Evolutionary conservation across 1,140 invertebrate genomes (phyloP).

Genomic region (Achroia grisella): DNA sequence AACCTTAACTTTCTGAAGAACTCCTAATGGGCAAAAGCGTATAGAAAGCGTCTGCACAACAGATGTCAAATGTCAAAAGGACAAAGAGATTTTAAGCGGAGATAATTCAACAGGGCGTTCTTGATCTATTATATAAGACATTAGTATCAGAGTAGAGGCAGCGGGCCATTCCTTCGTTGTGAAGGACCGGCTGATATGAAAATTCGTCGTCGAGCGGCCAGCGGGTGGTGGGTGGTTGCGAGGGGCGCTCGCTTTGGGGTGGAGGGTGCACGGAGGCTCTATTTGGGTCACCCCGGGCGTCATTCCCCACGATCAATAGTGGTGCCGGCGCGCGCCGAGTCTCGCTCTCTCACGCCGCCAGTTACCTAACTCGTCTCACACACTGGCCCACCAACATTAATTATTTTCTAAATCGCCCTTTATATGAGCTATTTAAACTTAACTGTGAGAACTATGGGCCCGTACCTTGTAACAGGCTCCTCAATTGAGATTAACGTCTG

Average conservation of each 20-base stretch:
- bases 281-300: slow-evolving; percentile 72
- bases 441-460: slow-evolving; percentile 2
- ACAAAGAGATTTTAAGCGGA: slow-evolving; percentile 34
- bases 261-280: slow-evolving; percentile 55
- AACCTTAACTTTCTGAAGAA: neutral
- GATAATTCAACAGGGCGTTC: slow-evolving; percentile 33
- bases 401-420: slow-evolving; percentile 45
- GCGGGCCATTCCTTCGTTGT: slow-evolving; percentile 48
- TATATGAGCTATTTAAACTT: slow-evolving; percentile 29
- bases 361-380: slow-evolving; percentile 53
- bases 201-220: slow-evolving; percentile 57
- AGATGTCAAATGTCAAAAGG: slow-evolving; percentile 21
- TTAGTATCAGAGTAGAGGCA: slow-evolving; percentile 40
- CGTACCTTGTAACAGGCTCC: neutral
- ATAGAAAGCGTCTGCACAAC: neutral
- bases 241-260: slow-evolving; percentile 34
- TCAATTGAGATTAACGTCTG: neutral
- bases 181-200: slow-evolving; percentile 64
- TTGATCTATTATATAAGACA: slow-evolving; percentile 51
- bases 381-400: slow-evolving; percentile 51
- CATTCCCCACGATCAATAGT: slow-evolving; percentile 66
- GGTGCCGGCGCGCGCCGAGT: slow-evolving; percentile 50
- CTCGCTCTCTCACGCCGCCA: slow-evolving; percentile 41
- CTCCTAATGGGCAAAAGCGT: neutral
- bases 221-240: slow-evolving; percentile 23